Conservation (phyloP, 2,113 vertebrate species). For the Edolisoma coerulescens region DNA sequence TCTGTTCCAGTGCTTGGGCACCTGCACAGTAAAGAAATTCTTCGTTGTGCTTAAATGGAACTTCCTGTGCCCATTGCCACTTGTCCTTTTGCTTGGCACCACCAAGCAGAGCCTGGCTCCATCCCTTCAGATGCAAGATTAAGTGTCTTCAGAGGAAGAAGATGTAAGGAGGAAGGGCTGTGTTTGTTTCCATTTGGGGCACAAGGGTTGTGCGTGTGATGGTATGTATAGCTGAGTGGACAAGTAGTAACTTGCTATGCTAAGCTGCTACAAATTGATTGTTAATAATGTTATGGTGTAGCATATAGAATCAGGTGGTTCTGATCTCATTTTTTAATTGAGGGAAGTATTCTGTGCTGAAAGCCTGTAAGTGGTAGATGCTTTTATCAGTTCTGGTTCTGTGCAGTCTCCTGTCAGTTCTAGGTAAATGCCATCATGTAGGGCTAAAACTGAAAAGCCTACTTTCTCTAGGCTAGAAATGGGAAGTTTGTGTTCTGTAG, state of each 20-base stretch:
- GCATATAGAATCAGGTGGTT: neutral
- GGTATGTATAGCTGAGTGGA: neutral
- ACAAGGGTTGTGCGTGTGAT: neutral
- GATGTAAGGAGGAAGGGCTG: neutral
- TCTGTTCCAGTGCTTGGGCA: neutral
- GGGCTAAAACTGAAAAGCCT: neutral
- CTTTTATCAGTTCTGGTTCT: neutral
- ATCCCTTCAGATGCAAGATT: neutral
- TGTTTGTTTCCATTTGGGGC: neutral
- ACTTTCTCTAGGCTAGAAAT: neutral
- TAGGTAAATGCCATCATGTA: neutral
- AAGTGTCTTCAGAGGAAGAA: neutral
- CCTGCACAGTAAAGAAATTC: neutral
- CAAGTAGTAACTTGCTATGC: neutral
- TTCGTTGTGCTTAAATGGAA: neutral
- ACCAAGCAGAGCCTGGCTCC: neutral
- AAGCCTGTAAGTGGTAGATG: neutral
- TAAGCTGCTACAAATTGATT: neutral
- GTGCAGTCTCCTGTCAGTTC: neutral
- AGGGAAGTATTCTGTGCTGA: neutral
- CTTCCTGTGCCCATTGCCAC: neutral
- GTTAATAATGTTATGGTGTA: neutral
- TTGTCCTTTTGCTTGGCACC: neutral
- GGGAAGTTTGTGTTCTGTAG: neutral
- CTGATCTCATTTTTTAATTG: neutral